Conservation (phyloP, 2,797 vertebrate genomes). For the Malurus splendens region DNA sequence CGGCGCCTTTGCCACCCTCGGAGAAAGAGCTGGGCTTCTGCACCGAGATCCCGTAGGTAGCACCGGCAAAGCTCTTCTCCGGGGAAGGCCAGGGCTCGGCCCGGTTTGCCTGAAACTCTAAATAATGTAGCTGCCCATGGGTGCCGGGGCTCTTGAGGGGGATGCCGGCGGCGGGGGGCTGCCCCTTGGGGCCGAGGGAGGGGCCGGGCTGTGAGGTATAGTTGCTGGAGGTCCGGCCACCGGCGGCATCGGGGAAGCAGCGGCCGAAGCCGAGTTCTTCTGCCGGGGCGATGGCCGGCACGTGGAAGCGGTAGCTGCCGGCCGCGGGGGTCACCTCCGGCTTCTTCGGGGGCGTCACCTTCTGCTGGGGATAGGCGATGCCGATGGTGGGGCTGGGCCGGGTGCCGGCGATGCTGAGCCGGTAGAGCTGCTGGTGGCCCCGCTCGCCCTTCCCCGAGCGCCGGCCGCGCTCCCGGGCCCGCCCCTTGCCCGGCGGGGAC, state of each 20-base stretch:
- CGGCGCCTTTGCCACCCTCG: slow-evolving; percentile 72
- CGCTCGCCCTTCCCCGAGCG: slow-evolving; percentile 78
- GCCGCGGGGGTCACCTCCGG: slow-evolving; percentile 71
- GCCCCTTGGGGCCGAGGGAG: slow-evolving; percentile 62
- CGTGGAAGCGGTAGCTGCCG: slow-evolving; percentile 83
- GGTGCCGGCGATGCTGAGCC: slow-evolving; percentile 80
- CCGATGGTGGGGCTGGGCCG: slow-evolving; percentile 84
- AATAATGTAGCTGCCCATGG: slow-evolving; percentile 77
- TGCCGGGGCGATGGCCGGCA: slow-evolving; percentile 77
- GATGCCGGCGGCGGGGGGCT: slow-evolving; percentile 31
- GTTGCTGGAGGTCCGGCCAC: slow-evolving; percentile 81
- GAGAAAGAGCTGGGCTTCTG: slow-evolving; percentile 78
- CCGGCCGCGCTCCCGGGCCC: slow-evolving; percentile 76
- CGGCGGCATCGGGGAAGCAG: slow-evolving; percentile 80
- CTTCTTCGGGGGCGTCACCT: slow-evolving; percentile 84
- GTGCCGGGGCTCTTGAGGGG: slow-evolving; percentile 75
- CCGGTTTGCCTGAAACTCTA: slow-evolving; percentile 81
- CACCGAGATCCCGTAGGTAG: slow-evolving; percentile 77
- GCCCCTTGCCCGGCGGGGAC: slow-evolving; percentile 80
- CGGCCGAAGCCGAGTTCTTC: slow-evolving; percentile 80
- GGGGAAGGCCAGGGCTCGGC: slow-evolving; percentile 81
- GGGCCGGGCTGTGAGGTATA: slow-evolving; percentile 88
- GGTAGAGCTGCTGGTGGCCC: slow-evolving; percentile 85
- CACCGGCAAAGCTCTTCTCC: slow-evolving; percentile 84
- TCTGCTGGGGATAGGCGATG: slow-evolving; percentile 86